These are phyloP conservation scores for Plebejus argus DNA, from an alignment of 2,888 invertebrate genomes.

Conservation along the genomic window DNA sequence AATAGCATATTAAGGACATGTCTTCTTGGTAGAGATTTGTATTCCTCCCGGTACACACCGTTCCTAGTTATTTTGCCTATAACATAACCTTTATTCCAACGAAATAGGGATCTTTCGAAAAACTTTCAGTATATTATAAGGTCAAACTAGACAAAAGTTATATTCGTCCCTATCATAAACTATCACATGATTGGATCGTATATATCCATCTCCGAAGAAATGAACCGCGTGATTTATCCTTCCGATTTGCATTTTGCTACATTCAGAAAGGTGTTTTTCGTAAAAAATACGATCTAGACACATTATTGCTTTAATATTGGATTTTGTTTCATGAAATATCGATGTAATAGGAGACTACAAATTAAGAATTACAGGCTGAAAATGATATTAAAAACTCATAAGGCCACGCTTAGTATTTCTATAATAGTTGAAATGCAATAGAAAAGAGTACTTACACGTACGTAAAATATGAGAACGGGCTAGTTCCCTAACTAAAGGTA, in stretches of 20 bases:
- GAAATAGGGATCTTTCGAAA: neutral
- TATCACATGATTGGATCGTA: slow-evolving; percentile 7
- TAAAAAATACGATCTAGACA: neutral
- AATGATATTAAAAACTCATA: too few relatives aligned
- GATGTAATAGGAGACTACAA: neutral
- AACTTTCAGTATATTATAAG: neutral
- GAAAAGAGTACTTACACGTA: too few relatives aligned
- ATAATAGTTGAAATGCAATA: too few relatives aligned
- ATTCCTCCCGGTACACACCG: neutral
- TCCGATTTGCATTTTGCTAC: neutral
- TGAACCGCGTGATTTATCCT: neutral
- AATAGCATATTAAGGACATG: neutral
- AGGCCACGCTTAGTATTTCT: too few relatives aligned
- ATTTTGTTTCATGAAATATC: neutral
- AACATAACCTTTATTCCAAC: too few relatives aligned
- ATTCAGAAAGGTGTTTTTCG: neutral
- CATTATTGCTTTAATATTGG: neutral
- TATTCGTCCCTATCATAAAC: slow-evolving; percentile 2
- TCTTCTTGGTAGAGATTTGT: neutral
- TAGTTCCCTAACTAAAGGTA: too few relatives aligned
- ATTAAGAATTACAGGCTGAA: too few relatives aligned
- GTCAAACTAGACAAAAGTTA: neutral
- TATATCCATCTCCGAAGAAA: neutral
- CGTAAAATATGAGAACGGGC: too few relatives aligned
- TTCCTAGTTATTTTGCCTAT: too few relatives aligned